Base-by-base conservation (phyloP, 1,140 invertebrate species). In the Drosophila lacteicornis region DNA sequence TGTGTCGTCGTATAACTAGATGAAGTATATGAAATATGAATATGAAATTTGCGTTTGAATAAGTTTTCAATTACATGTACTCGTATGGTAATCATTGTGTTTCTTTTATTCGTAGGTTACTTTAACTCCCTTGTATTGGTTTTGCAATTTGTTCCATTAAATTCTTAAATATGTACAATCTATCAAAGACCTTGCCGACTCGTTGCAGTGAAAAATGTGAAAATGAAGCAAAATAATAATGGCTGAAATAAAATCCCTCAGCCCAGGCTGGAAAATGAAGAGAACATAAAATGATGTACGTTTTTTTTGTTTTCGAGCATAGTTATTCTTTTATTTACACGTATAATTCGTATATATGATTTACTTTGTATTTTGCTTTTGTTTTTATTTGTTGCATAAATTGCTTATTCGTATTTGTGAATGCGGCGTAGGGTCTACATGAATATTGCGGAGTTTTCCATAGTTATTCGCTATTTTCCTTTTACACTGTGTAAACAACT, bases 61-160 rank as follows among this genome's bases (percentile, higher is more conserved):
- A 87, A 45, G 55, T 77, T 78, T 88, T 80, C 71, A 81, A 86
- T 82, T 79, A 79, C 45, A 67, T 40, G 19, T 50, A 50, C 25
- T 19, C 11, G 30, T 73, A 69, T 69, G 30, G 40, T 75, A 79
- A 17, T 59, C 43, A 47, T 30, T 58, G 55, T 49, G 49, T 57
- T 70, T 53, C 4, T 33, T 60, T 77, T 80, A 69, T 53, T 59
- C 57, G 51, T 75, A 83, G 69, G 68, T 81, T 90, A 81, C 62
- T 73, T 88, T 74, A 90, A 90, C 81, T 90, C 85, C 85, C 85
- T 90, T 90, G 85, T 90, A 90, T 88, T 83, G 75, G 84, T 88
- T 88, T 90, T 90, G 75, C 85, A 85, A 90, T 82, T 90, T 90
- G 85, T 90, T 90, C 85, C 86, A 82, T 90, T 88, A 84, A 75